Evolutionary conservation across 2,888 invertebrate species (phyloP), one percentile per base, ranked within the genome.

Genomic region (Tortrix viridana): DNA sequence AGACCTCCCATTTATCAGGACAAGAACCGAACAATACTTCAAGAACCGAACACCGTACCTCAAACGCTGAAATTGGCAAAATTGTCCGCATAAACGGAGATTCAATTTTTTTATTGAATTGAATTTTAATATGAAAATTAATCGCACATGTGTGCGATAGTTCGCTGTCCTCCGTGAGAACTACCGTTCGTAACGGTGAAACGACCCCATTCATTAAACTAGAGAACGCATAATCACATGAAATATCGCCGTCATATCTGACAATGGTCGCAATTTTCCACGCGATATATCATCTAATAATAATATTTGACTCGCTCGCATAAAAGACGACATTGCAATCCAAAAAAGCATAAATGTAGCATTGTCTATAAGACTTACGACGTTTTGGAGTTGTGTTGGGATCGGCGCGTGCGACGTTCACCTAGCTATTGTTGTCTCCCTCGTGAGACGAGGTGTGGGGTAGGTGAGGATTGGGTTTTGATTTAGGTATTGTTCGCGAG

Each of bases 261-360:
- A 90, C 90, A 91, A 91, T 89, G 83, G 84, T 80, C 89, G 84
- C 86, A 91, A 92, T 92, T 92, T 92, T 92, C 90, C 88, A 79
- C 84, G 88, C 89, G 88, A 90, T 92, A 90, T 90, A 90, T 90
- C 89, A 83, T 78, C 69, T 84, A 89, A 91, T 89, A 90, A 91
- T 89, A 90, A 89, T 90, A 89, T 85, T 88, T 85, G 81, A 84
- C 76, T 60, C 49, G 20, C 22, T 20, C 22, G 7, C 20, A 47
- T 58, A 26, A 46, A 43, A 44, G 46, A 14, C 3, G 7, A 14
- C 7, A 14, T 2, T 1, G 4, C 12, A 12, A 3, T 4, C 20
- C 44, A 38, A 47, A 63, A 48, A n/a, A 37, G 49, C 37, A 16
- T 26, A n/a, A 18, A 16, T 50, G 32, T 1, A 9, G 20, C 5